Base-by-base conservation (phyloP, 1,140 invertebrate genomes). In the Eurytemora carolleeae region DNA sequence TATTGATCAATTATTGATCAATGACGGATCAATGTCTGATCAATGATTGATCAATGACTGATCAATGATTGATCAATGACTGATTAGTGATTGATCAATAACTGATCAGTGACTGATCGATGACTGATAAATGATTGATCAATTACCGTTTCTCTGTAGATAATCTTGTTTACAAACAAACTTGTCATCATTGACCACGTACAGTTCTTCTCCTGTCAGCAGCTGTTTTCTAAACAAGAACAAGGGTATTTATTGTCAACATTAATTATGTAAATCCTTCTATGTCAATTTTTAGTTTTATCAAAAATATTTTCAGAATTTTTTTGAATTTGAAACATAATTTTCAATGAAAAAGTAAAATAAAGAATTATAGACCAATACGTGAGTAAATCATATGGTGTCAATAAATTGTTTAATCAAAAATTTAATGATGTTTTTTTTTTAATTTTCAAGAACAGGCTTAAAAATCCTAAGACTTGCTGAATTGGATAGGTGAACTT, bases 81-180 rank as follows among this genome's bases (percentile, higher is more conserved):
- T n/a, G n/a, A n/a, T n/a, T n/a, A n/a, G n/a, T n/a, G n/a, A n/a
- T n/a, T n/a, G n/a, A n/a, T n/a, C n/a, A n/a, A n/a, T n/a, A n/a
- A n/a, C n/a, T n/a, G n/a, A n/a, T 12, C 31, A 44, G 12, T 15
- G 44, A 52, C n/a, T 15, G 44, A 52, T 52, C 15, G 44, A 52
- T 52, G n/a, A 15, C 15, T 52, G n/a, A 52, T 15, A n/a, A n/a
- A 52, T 52, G 44, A n/a, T 15, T 15, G 44, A n/a, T 52, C n/a
- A n/a, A 55, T 18, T 12, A 16, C 12, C 21, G 54, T 21, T 7
- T 55, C n/a, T 53, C 15, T 61, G 7, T 68, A 94, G 77, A 76
- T 92, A 98, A 78, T 98, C 93, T 69, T 94, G 84, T 77, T 97
- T 97, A 76, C 95, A 98, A 70, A 97, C 88, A 75, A 96, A 95